Evolutionary conservation across 2,888 invertebrate genomes (phyloP).

Genomic region (Amphipoea lucens): DNA sequence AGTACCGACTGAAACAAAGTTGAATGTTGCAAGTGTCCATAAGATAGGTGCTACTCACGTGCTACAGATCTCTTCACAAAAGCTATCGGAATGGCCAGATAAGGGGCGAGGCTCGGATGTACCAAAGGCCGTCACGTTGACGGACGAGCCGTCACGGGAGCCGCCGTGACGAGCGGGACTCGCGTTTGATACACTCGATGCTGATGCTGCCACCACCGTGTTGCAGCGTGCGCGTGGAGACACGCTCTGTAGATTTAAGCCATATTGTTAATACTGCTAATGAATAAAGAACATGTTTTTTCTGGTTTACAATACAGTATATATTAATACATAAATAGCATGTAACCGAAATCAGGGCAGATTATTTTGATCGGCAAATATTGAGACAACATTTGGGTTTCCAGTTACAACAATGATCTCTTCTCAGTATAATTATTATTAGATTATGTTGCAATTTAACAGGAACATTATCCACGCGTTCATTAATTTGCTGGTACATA

Average conservation of each 20-base stretch:
- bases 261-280: background rate
- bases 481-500: constrained; percentile 8
- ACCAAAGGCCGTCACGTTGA: constrained; percentile 34
- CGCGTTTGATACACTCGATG: constrained; percentile 33
- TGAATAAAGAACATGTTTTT: background rate
- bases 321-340: no score
- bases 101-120: constrained; percentile 26
- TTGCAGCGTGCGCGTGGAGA: background rate
- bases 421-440: background rate
- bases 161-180: background rate
- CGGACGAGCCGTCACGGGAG: constrained; percentile 34
- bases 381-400: background rate
- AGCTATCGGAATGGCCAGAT: constrained; percentile 3
- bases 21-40: background rate
- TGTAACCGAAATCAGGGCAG: background rate
- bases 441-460: background rate
- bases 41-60: background rate
- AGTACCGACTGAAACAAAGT: background rate
- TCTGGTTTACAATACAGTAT: no score
- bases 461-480: background rate
- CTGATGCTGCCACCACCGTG: constrained; percentile 2
- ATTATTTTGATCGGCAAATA: background rate
- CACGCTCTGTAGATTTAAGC: background rate
- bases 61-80: constrained; percentile 7
- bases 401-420: background rate